Base-by-base conservation (phyloP, 2,797 vertebrate genomes). In the Vultur gryphus region DNA sequence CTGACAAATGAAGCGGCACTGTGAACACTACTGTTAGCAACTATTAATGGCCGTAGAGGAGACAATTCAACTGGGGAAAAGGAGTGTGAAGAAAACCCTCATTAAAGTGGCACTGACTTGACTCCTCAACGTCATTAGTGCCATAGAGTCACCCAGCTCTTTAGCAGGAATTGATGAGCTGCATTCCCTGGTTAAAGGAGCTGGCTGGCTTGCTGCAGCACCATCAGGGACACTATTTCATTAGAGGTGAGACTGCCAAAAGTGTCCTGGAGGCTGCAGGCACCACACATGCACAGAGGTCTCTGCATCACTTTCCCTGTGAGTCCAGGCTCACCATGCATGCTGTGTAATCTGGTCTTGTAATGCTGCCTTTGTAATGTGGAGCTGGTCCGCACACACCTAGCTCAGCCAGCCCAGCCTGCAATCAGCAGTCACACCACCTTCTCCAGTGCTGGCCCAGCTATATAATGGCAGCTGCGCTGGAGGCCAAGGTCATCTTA, bases 1-100 rank as follows among this genome's bases (percentile, higher is more conserved):
- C 84, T 95, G 93, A 76, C 76, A 96, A 94, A 78, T 69, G 87
- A 87, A 92, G 89, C 72, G 91, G 82, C 57, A 37, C 91, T 71
- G n/a, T 92, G 89, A 92, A 71, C 52, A 43, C 46, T 81, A 80
- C 41, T 64, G 78, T 80, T 94, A 77, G 52, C 91, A 89, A 26
- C 65, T 84, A 71, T 83, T 95, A 95, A 91, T 62, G 87, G 69
- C 57, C 8, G 0, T 62, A 89, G 82, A 84, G 57, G 75, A 94
- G 84, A 67, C 57, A n/a, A n/a, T 93, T 95, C 89, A 80, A 2
- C 71, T 84, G 57, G 37, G 72, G 64, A 93, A 97, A 89, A 89
- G 26, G 54, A 85, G 72, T 69, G 61, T 83, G 82, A 95, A 94
- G 84, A 86, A 96, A 96, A 81, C 69, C 19, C 57, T 92, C 72